phyloP scores from a whole-genome alignment of 2,113 vertebrate genomes.

The Caretta caretta region DNA sequence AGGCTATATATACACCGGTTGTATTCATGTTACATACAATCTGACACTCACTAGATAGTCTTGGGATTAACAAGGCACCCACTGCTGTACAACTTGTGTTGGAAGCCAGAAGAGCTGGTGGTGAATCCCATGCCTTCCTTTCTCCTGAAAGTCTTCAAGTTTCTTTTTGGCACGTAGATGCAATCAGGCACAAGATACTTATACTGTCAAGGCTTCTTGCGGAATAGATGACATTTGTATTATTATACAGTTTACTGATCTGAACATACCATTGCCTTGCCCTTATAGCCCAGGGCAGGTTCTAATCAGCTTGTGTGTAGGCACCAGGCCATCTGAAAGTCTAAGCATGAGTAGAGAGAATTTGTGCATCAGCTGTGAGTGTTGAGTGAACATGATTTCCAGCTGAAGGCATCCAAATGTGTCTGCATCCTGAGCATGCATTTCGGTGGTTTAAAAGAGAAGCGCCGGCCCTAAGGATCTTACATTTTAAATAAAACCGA shows the following conservation, averaged over 20 bases:
- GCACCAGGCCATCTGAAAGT: slow-evolving; percentile 60
- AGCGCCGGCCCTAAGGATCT: neutral
- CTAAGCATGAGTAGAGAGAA: slow-evolving; percentile 63
- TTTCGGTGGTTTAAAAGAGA: slow-evolving; percentile 30
- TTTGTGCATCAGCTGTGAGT: slow-evolving; percentile 53
- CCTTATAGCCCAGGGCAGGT: slow-evolving; percentile 68
- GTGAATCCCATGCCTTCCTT: slow-evolving; percentile 30
- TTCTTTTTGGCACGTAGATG: slow-evolving; percentile 45
- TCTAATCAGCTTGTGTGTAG: slow-evolving; percentile 61
- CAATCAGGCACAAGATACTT: slow-evolving; percentile 21
- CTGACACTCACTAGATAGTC: slow-evolving; percentile 23
- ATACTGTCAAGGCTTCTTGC: slow-evolving; percentile 58
- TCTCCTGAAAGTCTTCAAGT: slow-evolving; percentile 12
- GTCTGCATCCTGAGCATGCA: slow-evolving; percentile 47
- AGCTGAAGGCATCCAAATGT: slow-evolving; percentile 52
- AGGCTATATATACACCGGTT: neutral
- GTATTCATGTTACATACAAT: neutral
- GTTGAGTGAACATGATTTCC: slow-evolving; percentile 50
- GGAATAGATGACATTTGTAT: slow-evolving; percentile 69
- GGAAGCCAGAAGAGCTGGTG: slow-evolving; percentile 44
- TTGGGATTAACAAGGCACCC: slow-evolving; percentile 47
- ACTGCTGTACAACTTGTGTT: slow-evolving; percentile 33
- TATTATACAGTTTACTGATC: slow-evolving; percentile 70
- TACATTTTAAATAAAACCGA: neutral
- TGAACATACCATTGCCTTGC: slow-evolving; percentile 69